Conservation (phyloP, 2,113 vertebrate species). For the Phaetusa simplex region DNA sequence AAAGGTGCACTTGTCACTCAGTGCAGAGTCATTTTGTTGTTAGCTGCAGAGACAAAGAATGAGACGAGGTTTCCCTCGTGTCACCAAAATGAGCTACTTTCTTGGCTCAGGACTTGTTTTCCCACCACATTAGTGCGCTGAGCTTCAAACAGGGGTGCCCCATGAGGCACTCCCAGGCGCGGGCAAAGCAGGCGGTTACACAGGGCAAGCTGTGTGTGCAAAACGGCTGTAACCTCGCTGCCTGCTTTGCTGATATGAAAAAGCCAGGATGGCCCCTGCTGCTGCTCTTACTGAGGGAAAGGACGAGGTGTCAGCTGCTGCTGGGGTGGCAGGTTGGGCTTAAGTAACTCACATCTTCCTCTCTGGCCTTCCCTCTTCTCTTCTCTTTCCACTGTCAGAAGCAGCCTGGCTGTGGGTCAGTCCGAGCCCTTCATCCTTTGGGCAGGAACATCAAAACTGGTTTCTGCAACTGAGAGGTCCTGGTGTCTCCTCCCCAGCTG, state of each 20-base stretch:
- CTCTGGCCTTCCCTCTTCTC: neutral
- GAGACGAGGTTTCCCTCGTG: neutral
- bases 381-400: neutral
- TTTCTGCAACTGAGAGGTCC: neutral
- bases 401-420: neutral
- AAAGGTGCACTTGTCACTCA: neutral
- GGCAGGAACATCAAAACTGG: neutral
- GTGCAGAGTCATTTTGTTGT: neutral
- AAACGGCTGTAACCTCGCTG: neutral
- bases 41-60: neutral
- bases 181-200: neutral
- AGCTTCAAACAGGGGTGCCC: neutral
- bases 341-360: neutral
- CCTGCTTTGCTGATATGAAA: neutral
- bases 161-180: neutral
- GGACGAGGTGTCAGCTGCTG: neutral
- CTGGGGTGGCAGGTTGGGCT: neutral
- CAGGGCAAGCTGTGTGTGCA: neutral
- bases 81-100: neutral
- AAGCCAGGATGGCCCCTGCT: neutral
- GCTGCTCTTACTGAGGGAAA: neutral
- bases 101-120: neutral
- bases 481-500: neutral
- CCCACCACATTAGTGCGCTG: neutral
- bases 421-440: neutral